Base-by-base conservation (phyloP, 2,797 vertebrate genomes). In the Myripristis murdjan region DNA sequence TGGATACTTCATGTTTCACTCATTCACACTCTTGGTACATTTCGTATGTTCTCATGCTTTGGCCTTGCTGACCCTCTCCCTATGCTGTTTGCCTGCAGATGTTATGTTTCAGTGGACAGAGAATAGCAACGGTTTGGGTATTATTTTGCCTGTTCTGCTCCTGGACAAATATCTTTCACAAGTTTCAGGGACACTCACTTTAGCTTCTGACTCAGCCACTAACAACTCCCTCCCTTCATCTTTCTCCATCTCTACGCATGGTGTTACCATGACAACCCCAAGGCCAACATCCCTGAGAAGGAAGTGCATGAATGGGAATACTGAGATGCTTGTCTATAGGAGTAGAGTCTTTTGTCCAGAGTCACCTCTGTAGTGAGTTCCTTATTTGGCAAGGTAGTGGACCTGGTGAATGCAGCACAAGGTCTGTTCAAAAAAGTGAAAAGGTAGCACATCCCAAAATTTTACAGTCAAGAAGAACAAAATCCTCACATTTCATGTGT, bases 131-230 rank as follows among this genome's bases (percentile, higher is more conserved):
- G 64, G 56, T 35, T 6, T 37, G 65, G 72, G 73, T 70, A 83
- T 87, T 69, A 63, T 85, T 79, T 76, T 70, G 57, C 64, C 46
- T 62, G 64, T 78, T 81, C 65, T 75, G 76, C 89, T 86, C 65
- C 69, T 12, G 80, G 91, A 81, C 72, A 76, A 85, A 89, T 79
- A 73, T 88, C 78, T 88, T 82, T 89, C 43, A 85, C 76, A 89
- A 87, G 81, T 94, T 94, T 94, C 94, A 94, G 84, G 94, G 92
- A 89, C 93, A 77, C 70, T 75, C 55, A 84, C 83, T 89, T 81
- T 59, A 66, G 81, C 79, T 73, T 91, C 82, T 91, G 85, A 91
- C 79, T 90, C 84, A 87, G 69, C 75, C 16, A 23, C 75, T 78
- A 59, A 79, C 56, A 82, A 74, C 39, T 62, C 67, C 39, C 44